These are phyloP conservation scores for Jaculus jaculus DNA, from an alignment of 2,113 vertebrate genomes.

Conservation along the genomic window DNA sequence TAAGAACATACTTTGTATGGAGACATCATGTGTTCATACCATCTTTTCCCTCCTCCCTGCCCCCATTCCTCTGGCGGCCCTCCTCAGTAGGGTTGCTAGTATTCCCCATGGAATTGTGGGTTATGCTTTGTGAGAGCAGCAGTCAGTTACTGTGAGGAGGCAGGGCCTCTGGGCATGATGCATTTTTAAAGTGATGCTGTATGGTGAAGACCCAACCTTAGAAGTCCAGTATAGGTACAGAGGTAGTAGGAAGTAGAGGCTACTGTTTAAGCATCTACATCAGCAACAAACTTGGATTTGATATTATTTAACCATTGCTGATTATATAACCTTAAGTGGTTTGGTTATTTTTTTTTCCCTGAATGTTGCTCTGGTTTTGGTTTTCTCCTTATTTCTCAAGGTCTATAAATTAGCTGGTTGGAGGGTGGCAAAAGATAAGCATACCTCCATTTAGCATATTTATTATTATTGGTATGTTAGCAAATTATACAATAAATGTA, in stretches of 20 bases:
- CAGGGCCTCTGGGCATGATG: no score
- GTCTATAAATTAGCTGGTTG: not conserved
- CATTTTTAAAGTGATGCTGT: not conserved
- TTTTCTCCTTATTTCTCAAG: conserved; percentile 10
- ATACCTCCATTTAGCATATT: not conserved
- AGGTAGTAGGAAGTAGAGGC: not conserved
- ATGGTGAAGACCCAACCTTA: not conserved
- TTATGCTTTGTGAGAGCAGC: no score
- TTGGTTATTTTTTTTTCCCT: conserved; percentile 43
- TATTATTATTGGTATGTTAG: not conserved
- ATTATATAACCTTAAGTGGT: not conserved
- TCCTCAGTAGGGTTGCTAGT: no score
- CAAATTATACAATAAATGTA: not conserved
- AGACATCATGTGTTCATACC: no score
- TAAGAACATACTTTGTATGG: no score
- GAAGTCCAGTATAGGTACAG: not conserved
- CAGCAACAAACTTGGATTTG: not conserved
- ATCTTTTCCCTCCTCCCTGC: no score
- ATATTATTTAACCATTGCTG: not conserved
- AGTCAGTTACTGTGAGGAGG: no score
- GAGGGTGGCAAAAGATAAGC: not conserved
- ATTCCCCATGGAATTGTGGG: no score
- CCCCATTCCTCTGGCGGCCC: no score
- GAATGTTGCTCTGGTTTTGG: conserved; percentile 1
- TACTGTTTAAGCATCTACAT: not conserved